Evolutionary conservation across 2,797 vertebrate genomes (phyloP), one percentile per base, ranked within the genome.

Genomic region (Taenioides sp.): DNA sequence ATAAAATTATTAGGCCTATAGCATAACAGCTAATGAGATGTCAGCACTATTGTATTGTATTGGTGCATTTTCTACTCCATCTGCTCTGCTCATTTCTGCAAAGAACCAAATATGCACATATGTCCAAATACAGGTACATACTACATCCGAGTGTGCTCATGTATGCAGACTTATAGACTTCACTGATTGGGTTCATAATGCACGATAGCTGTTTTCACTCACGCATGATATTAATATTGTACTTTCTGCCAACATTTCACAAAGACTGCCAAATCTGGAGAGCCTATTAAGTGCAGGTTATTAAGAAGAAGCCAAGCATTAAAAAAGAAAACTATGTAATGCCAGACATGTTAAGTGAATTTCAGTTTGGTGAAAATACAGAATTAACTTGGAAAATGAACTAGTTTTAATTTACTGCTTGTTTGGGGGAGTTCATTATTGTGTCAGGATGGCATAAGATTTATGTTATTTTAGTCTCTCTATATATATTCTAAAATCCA

Each of bases 281-380:
- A 81, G 64, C 71, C 64, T 84, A 80, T 87, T 86, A 87, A 71
- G 50, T 60, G 57, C 55, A 43, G 59, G 76, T 89, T 87, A 87
- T 91, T 81, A 82, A 83, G 75, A 75, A 82, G 82, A 88, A 88
- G 76, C 67, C 85, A 90, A 83, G 85, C 89, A 87, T 89, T 88
- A 60, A 69, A 47, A 57, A 11, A 61, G 27, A 40, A 22, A 22
- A 31, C 28, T 31, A 17, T 67, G 12, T 27, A 55, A 54, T 55
- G 60, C 37, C 47, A 57, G 75, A n/a, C 3, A n/a, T 27, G 20
- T 5, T 79, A 47, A 71, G 65, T 23, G 52, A 31, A 25, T 72
- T 81, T 77, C 58, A 40, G 12, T 40, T 14, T 63, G 11, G 7
- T 37, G 7, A 27, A 52, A 67, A 31, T 31, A 77, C 49, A 49